A percentile compares a stretch with the other conserved stretches of the same genome.
These are phyloP conservation scores for Microtus montanus DNA, from an alignment of 2,113 vertebrate species.

Conservation along the genomic window DNA sequence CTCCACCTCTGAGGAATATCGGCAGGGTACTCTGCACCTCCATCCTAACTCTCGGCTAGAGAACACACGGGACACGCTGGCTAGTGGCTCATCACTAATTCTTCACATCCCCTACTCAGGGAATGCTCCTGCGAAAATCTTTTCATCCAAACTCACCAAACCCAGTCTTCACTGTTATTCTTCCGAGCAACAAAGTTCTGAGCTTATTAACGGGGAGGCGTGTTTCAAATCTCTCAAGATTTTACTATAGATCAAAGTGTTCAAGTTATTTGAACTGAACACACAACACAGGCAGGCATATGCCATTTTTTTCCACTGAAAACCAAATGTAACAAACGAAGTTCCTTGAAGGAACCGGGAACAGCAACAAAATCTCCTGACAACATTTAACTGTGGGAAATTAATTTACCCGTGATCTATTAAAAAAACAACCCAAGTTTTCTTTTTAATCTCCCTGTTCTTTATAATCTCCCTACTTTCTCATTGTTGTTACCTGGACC, in stretches of 20 bases:
- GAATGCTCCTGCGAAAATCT: constrained; percentile 17
- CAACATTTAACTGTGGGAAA: not conserved
- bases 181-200: constrained; percentile 1
- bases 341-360: not conserved
- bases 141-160: constrained; percentile 45
- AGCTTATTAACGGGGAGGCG: not conserved
- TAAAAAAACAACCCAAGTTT: not conserved
- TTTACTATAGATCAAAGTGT: constrained; percentile 32
- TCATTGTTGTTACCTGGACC: not conserved
- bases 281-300: constrained; percentile 1
- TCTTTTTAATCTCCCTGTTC: not conserved
- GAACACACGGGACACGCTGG: too few species aligned
- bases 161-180: not conserved
- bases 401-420: not conserved
- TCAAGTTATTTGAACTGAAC: not conserved
- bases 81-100: not conserved
- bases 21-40: not conserved
- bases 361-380: constrained; percentile 7
- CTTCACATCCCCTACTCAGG: not conserved
- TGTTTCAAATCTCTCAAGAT: constrained; percentile 24
- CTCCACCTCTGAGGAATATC: not conserved
- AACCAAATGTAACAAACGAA: constrained; percentile 24
- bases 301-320: constrained; percentile 4
- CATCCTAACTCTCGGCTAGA: not conserved
- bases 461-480: not conserved